Evolutionary conservation across 1,140 invertebrate genomes (phyloP), one percentile per base, ranked within the genome.

Genomic region (Bombus consobrinus): DNA sequence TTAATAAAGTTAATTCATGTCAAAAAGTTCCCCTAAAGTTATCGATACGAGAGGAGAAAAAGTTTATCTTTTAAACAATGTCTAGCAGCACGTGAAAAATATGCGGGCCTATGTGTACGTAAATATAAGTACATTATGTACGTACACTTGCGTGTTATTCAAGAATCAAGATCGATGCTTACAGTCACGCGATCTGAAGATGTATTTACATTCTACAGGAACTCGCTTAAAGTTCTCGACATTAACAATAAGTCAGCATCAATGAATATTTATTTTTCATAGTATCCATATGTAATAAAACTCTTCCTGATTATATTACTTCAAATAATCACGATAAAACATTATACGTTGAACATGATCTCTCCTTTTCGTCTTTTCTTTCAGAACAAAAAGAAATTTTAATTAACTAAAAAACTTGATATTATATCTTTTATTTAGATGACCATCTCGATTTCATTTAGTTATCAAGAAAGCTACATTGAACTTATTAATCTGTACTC

Each of bases 101-200:
- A 37, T 75, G 1, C 18, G 15, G 12, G 22, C n/a, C 9, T 22
- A 4, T 34, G 13, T 41, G 3, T 25, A 59, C 2, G 25, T 57
- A n/a, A n/a, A n/a, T n/a, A 9, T 18, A 32, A 10, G 9, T 71
- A 34, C 74, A 39, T 47, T 32, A 53, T 32, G 3, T 57, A 57
- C 9, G 22, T 39, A 78, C n/a, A 68, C 47, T 72, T 4, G 53
- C 57, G 13, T 47, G 62, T 86, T 86, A 86, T 81, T 81, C 84
- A 72, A 80, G 77, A 85, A 62, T 85, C 69, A 59, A 82, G 79
- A 86, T 82, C 84, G 64, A 82, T 82, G 79, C n/a, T 62, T 57
- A 37, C 47, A 47, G 79, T 86, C 84, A 82, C 79, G 84, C 84
- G 84, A 86, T 76, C 47, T 12, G 32, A 75, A 82, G 71, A 82